Evolutionary conservation across 1,140 invertebrate genomes (phyloP), one percentile per base, ranked within the genome.

Genomic region (Pomacea maculata): DNA sequence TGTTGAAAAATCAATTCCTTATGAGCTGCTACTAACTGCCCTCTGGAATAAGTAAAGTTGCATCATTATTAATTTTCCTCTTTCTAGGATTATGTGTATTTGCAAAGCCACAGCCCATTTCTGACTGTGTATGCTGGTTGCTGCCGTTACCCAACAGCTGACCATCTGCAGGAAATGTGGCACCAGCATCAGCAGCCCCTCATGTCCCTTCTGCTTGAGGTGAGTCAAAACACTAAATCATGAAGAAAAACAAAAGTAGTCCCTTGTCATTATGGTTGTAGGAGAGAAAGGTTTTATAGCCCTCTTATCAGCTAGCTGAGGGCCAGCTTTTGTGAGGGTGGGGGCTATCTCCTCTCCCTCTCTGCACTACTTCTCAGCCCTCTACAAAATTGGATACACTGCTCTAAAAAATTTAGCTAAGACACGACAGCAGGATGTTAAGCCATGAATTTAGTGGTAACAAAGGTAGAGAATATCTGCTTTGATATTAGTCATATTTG

Each of bases 81-180:
- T 57, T 34, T 54, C 1, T 97, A 99, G 93, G 98, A 99, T 90
- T 99, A 96, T 91, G 99, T 98, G 90, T 99, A 99, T 90, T 94
- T 99, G 29, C 96, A 95, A 94, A 96, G 96, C 86, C 97, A 97
- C 65, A 97, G 96, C 89, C 98, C 99, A 95, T 97, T 99, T 92
- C 94, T 99, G 21, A 99, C 97, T 1, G 91, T 99, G 71, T 97
- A 99, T 90, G 94, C 99, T 73, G 97, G 97, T 1, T 99, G 98
- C 91, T 99, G 98, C 92, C 98, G 98, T 92, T 98, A 96, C 91
- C 98, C 98, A 1, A 94, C 94, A 5, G 94, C 95, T 10, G 93
- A 94, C 76, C 94, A 97, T 88, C 92, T 99, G 57, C 94, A 95
- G 15, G 94, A 95, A 85, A 96, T 98, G 88, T 99, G 98, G 98